phyloP scores from a whole-genome alignment of 2,888 invertebrate genomes.

The Cordylochernes scorpioides region DNA sequence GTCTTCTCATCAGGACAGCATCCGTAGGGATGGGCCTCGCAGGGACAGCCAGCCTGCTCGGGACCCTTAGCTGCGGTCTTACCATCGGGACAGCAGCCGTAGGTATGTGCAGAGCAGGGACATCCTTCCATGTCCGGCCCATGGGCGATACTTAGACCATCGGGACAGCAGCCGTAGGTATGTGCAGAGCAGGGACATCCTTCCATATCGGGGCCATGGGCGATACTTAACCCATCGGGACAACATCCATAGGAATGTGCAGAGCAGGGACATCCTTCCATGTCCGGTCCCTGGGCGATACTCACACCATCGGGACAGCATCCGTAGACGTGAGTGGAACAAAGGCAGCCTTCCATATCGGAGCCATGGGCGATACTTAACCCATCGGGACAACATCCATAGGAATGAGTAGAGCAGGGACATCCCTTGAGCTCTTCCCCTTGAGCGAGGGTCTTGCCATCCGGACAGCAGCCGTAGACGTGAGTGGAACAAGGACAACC shows the following conservation, averaged over 20 bases:
- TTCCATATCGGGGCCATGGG: slow-evolving; percentile 21
- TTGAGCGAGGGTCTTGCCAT: slow-evolving; percentile 7
- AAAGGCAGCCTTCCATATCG: slow-evolving; percentile 6
- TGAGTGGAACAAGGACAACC: too few relatives aligned
- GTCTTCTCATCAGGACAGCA: slow-evolving; percentile 64
- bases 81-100: slow-evolving; percentile 33
- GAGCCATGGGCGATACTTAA: slow-evolving; percentile 4
- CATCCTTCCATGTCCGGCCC: slow-evolving; percentile 34
- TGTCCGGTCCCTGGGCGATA: slow-evolving; percentile 14
- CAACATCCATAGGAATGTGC: slow-evolving; percentile 53
- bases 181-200: slow-evolving; percentile 6
- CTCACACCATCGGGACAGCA: slow-evolving; percentile 54
- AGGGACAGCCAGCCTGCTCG: slow-evolving; percentile 23
- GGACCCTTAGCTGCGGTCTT: slow-evolving; percentile 21
- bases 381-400: slow-evolving; percentile 32
- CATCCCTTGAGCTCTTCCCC: too few relatives aligned
- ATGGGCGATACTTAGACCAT: slow-evolving; percentile 40
- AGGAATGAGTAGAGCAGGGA: too few relatives aligned
- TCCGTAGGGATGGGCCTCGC: slow-evolving; percentile 3
- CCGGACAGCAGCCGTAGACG: slow-evolving; percentile 32
- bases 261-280: slow-evolving; percentile 14
- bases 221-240: slow-evolving; percentile 42
- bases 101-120: slow-evolving; percentile 3
- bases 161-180: slow-evolving; percentile 54
- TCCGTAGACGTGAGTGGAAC: slow-evolving; percentile 28